Base-by-base conservation (phyloP, 2,888 invertebrate genomes). In the Scaeva pyrastri region DNA sequence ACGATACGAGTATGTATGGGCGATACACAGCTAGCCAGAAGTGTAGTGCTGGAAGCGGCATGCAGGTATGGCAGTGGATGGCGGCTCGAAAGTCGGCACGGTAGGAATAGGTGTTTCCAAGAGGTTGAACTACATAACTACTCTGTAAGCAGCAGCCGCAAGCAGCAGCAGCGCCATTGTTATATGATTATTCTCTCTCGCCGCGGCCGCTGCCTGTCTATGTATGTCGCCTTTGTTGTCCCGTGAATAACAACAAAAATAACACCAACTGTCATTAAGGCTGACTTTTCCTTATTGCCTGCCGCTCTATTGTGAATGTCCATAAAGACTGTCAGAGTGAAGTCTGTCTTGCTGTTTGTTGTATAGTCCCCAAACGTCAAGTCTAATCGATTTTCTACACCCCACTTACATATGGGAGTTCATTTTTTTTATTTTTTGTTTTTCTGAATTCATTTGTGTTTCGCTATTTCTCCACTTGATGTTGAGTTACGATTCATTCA, bases 61-160 rank as follows among this genome's bases (percentile, higher is more conserved):
- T n/a, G 11, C 23, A 7, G 23, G 23, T 6, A 31, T 23, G 23
- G 48, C 21, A 2, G 7, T 3, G n/a, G 2, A 2, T 3, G n/a
- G 2, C 58, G 58, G 83, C 74, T 74, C 45, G 45, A 10, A 64
- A 68, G 76, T 68, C 31, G n/a, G n/a, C n/a, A n/a, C 85, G 64
- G 85, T 73, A 85, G 85, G 76, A 85, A 85, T 50, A 85, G 85
- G 85, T 85, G 80, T 85, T 73, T 60, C 72, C 73, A 55, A 74
- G 71, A 78, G 80, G 80, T 62, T 76, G 76, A 68, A 68, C 80
- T 55, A 50, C 16, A 73, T 73, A 84, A 84, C 84, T 72, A 72
- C 55, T 41, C 50, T 23, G 36, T 36, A 56, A 66, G 58, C 62
- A 78, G 64, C 58, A 72, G 41, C 56, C 3, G 39, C 26, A 7